Evolutionary conservation across 2,797 vertebrate species (phyloP).

Genomic region (Harpagifer antarcticus): DNA sequence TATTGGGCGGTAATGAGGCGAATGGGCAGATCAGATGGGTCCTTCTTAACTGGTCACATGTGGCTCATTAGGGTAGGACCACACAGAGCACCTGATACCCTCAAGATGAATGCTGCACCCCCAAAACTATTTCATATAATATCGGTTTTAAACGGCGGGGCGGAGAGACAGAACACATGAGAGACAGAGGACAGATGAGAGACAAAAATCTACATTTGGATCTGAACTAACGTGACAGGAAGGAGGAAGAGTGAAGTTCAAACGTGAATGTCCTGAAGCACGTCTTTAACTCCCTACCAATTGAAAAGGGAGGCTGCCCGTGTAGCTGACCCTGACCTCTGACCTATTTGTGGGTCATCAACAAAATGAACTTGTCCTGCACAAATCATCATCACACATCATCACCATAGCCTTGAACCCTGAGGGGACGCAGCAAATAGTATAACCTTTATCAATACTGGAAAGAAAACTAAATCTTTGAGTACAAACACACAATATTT

Average conservation of each 20-base stretch:
- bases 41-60: conserved; percentile 84
- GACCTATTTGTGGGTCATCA: conserved; percentile 16
- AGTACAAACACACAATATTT: not conserved
- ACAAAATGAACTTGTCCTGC: not conserved
- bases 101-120: conserved; percentile 64
- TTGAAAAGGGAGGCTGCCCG: not conserved
- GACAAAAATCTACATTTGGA: conserved; percentile 25
- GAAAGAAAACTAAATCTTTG: conserved; percentile 2
- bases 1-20: conserved; percentile 84
- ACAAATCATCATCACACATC: conserved; percentile 17
- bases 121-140: conserved; percentile 62
- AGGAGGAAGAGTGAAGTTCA: conserved; percentile 21
- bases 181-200: conserved; percentile 11
- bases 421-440: not conserved
- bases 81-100: conserved; percentile 79
- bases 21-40: conserved; percentile 82
- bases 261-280: conserved; percentile 5
- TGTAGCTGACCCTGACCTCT: conserved; percentile 23
- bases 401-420: not conserved
- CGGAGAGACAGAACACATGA: conserved; percentile 2
- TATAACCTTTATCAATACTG: not conserved
- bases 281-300: conserved; percentile 2
- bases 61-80: conserved; percentile 81
- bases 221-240: conserved; percentile 15
- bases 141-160: conserved; percentile 31